Evolutionary conservation across 2,113 vertebrate species (phyloP), one percentile per base, ranked within the genome.

Genomic region (Conger conger): DNA sequence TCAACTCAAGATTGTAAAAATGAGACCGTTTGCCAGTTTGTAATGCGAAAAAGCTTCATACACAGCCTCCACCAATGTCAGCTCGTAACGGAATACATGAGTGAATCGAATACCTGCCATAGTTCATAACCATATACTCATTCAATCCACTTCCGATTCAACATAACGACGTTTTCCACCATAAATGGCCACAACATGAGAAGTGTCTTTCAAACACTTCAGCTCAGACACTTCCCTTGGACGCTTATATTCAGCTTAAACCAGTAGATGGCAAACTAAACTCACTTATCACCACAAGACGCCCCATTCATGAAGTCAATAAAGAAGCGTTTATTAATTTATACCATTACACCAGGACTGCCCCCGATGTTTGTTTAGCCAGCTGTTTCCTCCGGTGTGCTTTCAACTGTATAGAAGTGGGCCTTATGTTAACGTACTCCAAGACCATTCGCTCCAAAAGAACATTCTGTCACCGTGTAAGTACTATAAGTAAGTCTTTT

Each of bases 291-390:
- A 0, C 81, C 85, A 94, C 95, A 95, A 89, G 93, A 92, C 87
- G 88, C 85, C 86, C 86, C 91, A 93, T 96, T 96, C 95, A 96
- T 88, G 83, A 63, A 79, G 90, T 88, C 95, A 94, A 97, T 93
- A 96, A 96, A 96, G 95, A 93, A 42, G 88, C 81, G 89, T 89
- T 94, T 97, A 96, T 97, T 95, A 96, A 96, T 96, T 95, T 95
- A 95, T 93, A 93, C 90, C 89, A 88, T 92, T 85, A 89, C 86
- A 90, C 93, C 93, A 89, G 91, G 91, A 93, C 92, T 80, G 84
- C 88, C 88, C 89, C 91, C 93, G 94, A 94, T 96, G 94, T 96
- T 96, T 96, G 93, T 96, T 96, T 96, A 96, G 94, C 92, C 95
- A 96, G 94, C 93, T 96, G 95, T 94, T 96, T 96, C 93, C 94